A percentile compares a stretch with the other conserved stretches of the same genome.
Evolutionary conservation across 2,888 invertebrate genomes (phyloP).

Genomic region (Morpho deidamia): DNA sequence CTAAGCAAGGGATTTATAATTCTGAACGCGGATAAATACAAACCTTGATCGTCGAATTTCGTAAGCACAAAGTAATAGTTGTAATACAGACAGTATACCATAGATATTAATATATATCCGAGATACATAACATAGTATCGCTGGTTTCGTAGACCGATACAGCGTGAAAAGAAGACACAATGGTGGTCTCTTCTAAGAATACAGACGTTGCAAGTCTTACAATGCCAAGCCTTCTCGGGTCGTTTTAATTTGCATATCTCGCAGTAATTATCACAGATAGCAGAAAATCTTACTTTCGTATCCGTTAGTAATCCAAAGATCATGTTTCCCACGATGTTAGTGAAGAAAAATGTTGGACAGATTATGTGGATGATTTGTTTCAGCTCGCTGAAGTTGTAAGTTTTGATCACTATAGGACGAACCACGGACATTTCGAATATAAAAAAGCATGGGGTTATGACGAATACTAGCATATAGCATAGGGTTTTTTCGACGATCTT

Average conservation of each 20-base stretch:
- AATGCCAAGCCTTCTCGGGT: conserved; percentile 92
- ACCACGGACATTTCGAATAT: conserved; percentile 46
- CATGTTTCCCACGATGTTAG: conserved; percentile 55
- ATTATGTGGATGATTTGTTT: conserved; percentile 39
- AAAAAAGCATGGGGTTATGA: conserved; percentile 44
- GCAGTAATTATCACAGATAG: conserved; percentile 77
- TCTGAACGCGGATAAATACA: conserved; percentile 33
- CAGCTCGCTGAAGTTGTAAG: conserved; percentile 31
- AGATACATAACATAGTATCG: conserved; percentile 88
- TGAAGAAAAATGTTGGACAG: conserved; percentile 39
- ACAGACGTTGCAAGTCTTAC: conserved; percentile 87
- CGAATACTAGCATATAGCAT: conserved; percentile 34
- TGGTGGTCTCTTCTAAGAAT: conserved; percentile 90
- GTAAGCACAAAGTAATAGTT: conserved; percentile 81
- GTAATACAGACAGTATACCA: conserved; percentile 81
- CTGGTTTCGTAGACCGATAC: conserved; percentile 89
- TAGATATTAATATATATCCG: conserved; percentile 81
- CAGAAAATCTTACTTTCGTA: conserved; percentile 32
- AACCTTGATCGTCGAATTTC: conserved; percentile 34
- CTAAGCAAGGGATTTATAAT: conserved; percentile 43
- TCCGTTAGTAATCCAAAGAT: conserved; percentile 41
- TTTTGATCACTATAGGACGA: conserved; percentile 35
- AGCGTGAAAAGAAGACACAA: conserved; percentile 89
- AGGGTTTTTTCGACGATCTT: conserved; percentile 27
- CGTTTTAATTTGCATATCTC: conserved; percentile 82